These are phyloP conservation scores for Corapipo altera DNA, from an alignment of 2,113 vertebrate species.

Conservation along the genomic window DNA sequence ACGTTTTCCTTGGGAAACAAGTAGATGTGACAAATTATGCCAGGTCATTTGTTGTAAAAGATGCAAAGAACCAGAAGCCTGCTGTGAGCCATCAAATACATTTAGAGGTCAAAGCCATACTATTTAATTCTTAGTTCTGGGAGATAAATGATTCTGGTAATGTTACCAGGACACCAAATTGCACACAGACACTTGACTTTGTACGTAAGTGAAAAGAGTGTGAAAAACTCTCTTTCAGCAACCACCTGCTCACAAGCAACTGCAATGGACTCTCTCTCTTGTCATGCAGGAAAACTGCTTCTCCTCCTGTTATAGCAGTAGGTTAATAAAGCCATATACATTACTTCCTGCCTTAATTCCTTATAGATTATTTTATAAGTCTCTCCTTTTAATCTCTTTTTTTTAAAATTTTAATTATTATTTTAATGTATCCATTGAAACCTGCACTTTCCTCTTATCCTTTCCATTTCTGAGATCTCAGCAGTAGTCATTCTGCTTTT, in stretches of 20 bases:
- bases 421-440: background rate
- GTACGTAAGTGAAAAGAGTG: background rate
- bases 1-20: slow-evolving; percentile 36
- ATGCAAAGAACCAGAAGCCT: slow-evolving; percentile 15
- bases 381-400: background rate
- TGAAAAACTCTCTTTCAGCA: background rate
- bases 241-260: background rate
- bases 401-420: background rate
- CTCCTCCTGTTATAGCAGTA: background rate
- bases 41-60: background rate
- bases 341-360: background rate
- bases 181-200: background rate
- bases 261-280: background rate
- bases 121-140: background rate
- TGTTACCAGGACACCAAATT: slow-evolving; percentile 16
- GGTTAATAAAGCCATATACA: background rate
- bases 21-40: slow-evolving; percentile 6
- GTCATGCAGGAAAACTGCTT: background rate
- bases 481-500: background rate
- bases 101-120: slow-evolving; percentile 37
- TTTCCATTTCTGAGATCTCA: background rate
- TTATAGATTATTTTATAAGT: background rate
- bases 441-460: background rate
- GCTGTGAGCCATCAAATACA: slow-evolving; percentile 35
- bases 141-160: background rate